Evolutionary conservation across 2,888 invertebrate species (phyloP).

Genomic region (Synergus umbraculus): DNA sequence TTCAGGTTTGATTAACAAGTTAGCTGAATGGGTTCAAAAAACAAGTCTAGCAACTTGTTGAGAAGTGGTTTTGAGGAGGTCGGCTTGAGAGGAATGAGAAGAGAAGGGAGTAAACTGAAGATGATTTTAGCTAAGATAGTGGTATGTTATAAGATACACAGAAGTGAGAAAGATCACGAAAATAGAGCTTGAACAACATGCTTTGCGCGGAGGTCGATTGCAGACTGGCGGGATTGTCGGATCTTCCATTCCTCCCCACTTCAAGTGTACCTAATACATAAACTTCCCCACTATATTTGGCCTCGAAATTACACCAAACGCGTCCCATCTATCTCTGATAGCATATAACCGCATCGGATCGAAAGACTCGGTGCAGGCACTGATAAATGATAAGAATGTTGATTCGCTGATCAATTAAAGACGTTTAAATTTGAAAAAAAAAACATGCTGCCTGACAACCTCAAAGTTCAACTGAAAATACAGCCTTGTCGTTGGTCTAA

Average conservation of each 20-base stretch:
- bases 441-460: background rate
- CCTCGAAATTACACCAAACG: slow-evolving; percentile 32
- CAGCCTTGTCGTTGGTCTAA: background rate
- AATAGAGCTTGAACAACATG: background rate
- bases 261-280: background rate
- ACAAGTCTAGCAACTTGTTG: background rate
- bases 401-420: slow-evolving; percentile 18
- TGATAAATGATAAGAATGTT: slow-evolving; percentile 11
- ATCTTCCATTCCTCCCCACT: background rate
- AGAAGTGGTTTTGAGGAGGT: background rate
- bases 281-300: slow-evolving; percentile 30
- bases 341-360: slow-evolving; percentile 34
- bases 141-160: background rate
- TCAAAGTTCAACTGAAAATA: background rate
- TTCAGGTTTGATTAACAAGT: background rate
- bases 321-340: slow-evolving; percentile 14
- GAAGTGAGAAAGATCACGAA: background rate
- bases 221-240: slow-evolving; percentile 26
- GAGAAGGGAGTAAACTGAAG: background rate
- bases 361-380: slow-evolving; percentile 35
- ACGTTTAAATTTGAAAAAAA: background rate
- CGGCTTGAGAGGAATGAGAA: background rate
- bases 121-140: background rate
- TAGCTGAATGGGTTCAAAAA: background rate
- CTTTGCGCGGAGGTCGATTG: slow-evolving; percentile 26